Conservation (phyloP, 2,113 vertebrate species). For the Jaculus jaculus region DNA sequence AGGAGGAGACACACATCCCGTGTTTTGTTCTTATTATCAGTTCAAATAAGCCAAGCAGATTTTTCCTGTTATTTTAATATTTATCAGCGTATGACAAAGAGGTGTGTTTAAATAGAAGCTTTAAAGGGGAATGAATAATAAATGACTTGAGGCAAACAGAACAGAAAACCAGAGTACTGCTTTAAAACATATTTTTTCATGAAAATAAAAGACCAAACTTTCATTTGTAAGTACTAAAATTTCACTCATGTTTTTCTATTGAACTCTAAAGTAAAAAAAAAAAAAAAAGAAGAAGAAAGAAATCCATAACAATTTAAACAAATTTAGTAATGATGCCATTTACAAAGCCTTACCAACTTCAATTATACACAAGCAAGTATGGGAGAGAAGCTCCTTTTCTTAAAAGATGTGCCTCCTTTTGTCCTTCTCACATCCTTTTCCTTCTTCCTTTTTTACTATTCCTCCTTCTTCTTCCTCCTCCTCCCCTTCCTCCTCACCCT, state of each 20-base stretch:
- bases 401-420: not conserved
- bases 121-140: slow-evolving; percentile 66
- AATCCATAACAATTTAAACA: not conserved
- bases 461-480: not conserved
- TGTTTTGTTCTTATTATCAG: slow-evolving; percentile 88
- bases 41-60: slow-evolving; percentile 88
- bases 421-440: not conserved
- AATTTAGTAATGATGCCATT: not conserved
- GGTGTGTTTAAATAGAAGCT: slow-evolving; percentile 76
- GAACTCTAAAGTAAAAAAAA: slow-evolving; percentile 14
- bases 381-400: not conserved
- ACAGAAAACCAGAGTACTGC: not conserved
- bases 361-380: not conserved
- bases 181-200: slow-evolving; percentile 6
- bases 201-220: slow-evolving; percentile 6
- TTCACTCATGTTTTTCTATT: not conserved
- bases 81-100: slow-evolving; percentile 77
- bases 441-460: too few species aligned
- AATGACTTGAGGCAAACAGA: not conserved
- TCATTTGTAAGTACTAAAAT: slow-evolving; percentile 8
- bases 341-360: not conserved
- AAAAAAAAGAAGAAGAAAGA: too few species aligned
- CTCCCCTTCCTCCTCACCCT: too few species aligned
- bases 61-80: slow-evolving; percentile 94
- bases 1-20: slow-evolving; percentile 85